Percentiles rank a stretch among this genome's conserved stretches.
Conservation (phyloP, 2,113 vertebrate genomes). For the Sinosuthora webbiana region DNA sequence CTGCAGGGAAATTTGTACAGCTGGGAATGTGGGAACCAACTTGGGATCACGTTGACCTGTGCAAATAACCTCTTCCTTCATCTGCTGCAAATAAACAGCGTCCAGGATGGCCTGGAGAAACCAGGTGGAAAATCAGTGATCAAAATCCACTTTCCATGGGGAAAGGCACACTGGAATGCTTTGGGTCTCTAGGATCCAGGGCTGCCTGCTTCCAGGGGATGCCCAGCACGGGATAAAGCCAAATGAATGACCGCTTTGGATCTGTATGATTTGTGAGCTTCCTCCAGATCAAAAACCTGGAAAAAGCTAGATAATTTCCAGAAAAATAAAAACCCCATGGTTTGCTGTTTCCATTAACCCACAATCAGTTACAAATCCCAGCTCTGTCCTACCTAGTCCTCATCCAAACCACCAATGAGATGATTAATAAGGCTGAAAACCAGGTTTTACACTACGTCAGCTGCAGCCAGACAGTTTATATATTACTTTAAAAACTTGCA, state of each 20-base stretch:
- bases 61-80: neutral
- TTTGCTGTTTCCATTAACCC: neutral
- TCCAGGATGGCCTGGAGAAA: neutral
- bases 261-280: neutral
- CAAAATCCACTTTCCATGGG: neutral
- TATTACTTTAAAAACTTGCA: neutral
- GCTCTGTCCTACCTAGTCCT: neutral
- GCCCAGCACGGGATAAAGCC: accelerated
- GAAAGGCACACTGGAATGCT: neutral
- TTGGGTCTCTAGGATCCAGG: accelerated
- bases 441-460: neutral
- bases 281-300: neutral
- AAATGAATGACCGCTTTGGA: neutral
- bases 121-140: accelerated
- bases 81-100: neutral
- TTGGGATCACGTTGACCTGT: accelerated
- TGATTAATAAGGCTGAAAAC: neutral
- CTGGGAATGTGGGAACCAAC: neutral
- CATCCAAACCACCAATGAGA: neutral
- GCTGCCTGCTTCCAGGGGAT: neutral
- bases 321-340: accelerated
- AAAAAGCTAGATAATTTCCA: neutral
- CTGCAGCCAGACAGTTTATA: neutral
- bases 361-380: neutral
- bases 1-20: neutral